Evolutionary conservation across 1,140 invertebrate genomes (phyloP).

Genomic region (Drosophila nebulosa): DNA sequence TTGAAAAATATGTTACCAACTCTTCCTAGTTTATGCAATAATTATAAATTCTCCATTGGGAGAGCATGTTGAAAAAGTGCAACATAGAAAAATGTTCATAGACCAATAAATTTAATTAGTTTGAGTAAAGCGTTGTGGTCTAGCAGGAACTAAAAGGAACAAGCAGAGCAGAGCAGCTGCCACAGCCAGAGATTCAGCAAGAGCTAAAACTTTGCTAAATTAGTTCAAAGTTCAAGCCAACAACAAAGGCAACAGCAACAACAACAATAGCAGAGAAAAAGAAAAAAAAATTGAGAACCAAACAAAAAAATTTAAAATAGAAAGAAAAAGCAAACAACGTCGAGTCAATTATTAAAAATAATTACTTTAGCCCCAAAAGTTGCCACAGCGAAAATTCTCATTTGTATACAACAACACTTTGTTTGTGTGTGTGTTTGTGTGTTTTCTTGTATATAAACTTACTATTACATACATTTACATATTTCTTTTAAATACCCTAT

Average conservation of each 20-base stretch:
- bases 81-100: constrained; percentile 24
- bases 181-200: constrained; percentile 14
- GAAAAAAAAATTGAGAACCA: constrained; percentile 16
- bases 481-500: not conserved
- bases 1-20: too few relatives aligned
- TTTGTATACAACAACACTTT: constrained; percentile 46
- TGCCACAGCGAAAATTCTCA: constrained; percentile 39
- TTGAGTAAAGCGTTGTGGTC: constrained; percentile 60
- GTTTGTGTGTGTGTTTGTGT: constrained; percentile 23
- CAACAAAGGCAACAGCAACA: constrained; percentile 16
- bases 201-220: constrained; percentile 67
- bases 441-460: not conserved
- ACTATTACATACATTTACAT: not conserved
- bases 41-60: not conserved
- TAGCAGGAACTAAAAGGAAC: constrained; percentile 34
- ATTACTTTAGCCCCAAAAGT: constrained; percentile 71
- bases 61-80: not conserved
- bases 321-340: constrained; percentile 15
- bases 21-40: not conserved
- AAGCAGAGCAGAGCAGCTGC: constrained; percentile 17
- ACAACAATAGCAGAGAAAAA: not conserved
- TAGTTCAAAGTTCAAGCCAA: constrained; percentile 73
- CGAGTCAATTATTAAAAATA: constrained; percentile 79
- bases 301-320: constrained; percentile 4
- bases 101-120: constrained; percentile 73